Evolutionary conservation across 2,797 vertebrate species (phyloP), one percentile per base, ranked within the genome.

Genomic region (Gambelia wislizenii): DNA sequence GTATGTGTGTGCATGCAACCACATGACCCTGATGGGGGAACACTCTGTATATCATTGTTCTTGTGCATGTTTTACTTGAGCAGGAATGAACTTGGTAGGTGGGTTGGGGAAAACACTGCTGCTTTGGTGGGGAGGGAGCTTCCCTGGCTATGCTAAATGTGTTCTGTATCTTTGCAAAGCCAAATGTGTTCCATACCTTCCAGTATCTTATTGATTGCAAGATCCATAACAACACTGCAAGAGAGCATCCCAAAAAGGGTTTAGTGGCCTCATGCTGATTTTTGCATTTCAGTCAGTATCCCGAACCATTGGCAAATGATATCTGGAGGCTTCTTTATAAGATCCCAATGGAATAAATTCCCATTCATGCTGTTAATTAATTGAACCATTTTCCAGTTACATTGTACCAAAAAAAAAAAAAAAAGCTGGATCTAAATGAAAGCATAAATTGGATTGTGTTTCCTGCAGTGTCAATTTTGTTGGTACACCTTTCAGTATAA

Each of bases 401-500:
- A 2, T 36, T 13, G 14, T 44, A 42, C 27, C 39, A 44, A 30
- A 81, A 61, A 42, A 20, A 16, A 9, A 54, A 4, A 22, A 20
- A 59, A 59, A 22, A 59, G 5, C 56, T 22, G 16, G 36, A 33
- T 47, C 30, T 44, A 8, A 49, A 64, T 8, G 33, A 5, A 27
- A 69, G 22, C 10, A 22, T 18, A 4, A 16, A 7, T 25, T 42
- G 36, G 5, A 6, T 33, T 42, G 30, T 33, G 36, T 84, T 74
- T 59, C 13, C 25, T 10, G 36, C 0, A 49, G 76, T 39, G 20
- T 39, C 6, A 33, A 14, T 86, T 56, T 39, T 47, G 42, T 49
- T n/a, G 39, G 47, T 4, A 3, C 85, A 86, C 52, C 22, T 89
- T 92, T 89, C 2, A 0, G 84, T 69, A 89, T 78, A 83, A 83